phyloP scores from a whole-genome alignment of 2,888 invertebrate genomes.

The Harpagoxenus sublaevis region DNA sequence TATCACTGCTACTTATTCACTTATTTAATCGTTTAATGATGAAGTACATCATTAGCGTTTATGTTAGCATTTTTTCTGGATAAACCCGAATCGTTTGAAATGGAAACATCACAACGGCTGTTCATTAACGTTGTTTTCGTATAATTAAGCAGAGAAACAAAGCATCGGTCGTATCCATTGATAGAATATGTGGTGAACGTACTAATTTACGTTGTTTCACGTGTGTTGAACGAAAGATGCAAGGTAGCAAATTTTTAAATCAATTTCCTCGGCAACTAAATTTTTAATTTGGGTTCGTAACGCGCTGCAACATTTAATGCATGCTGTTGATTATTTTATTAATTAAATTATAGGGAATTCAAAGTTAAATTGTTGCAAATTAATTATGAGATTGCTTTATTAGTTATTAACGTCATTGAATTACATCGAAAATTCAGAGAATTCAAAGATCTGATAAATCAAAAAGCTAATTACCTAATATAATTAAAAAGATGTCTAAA shows the following conservation, averaged over 20 bases:
- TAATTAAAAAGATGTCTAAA: neutral
- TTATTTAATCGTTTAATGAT: slow-evolving; percentile 23
- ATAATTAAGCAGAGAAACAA: slow-evolving; percentile 76
- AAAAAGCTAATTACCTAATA: neutral
- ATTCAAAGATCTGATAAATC: neutral
- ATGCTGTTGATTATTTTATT: slow-evolving; percentile 9
- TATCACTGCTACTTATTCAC: neutral
- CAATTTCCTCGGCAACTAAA: neutral
- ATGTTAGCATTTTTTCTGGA: slow-evolving; percentile 7
- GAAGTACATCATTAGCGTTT: neutral
- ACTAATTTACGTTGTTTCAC: neutral
- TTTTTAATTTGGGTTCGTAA: neutral
- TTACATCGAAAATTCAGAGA: neutral
- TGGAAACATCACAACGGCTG: slow-evolving; percentile 47
- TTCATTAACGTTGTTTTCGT: slow-evolving; percentile 79
- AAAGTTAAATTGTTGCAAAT: slow-evolving; percentile 1
- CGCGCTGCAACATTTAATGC: neutral
- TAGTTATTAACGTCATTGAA: neutral
- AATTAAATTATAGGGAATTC: slow-evolving; percentile 22
- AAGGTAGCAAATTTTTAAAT: slow-evolving; percentile 7
- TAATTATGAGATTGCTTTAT: slow-evolving; percentile 3
- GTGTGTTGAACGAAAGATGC: neutral
- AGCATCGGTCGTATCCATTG: slow-evolving; percentile 68
- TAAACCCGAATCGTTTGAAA: slow-evolving; percentile 22
- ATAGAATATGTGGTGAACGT: slow-evolving; percentile 59